Evolutionary conservation across 1,140 invertebrate species (phyloP).

Genomic region (Phymorhynchus buccinoides): DNA sequence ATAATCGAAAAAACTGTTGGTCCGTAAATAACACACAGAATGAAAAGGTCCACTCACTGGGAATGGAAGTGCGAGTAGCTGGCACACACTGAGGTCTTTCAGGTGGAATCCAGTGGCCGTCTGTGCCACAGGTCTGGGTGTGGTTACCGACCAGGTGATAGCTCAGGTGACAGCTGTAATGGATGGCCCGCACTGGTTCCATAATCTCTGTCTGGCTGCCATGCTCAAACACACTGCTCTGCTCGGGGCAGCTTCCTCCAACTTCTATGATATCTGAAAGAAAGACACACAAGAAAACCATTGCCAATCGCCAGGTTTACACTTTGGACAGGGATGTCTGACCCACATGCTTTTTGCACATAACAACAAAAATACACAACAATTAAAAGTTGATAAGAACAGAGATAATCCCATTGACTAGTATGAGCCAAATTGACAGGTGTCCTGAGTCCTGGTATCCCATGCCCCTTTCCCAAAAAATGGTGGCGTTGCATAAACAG

Average conservation of each 20-base stretch:
- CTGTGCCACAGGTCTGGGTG: constrained; percentile 52
- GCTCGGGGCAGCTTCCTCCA: constrained; percentile 21
- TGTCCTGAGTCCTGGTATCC: too few species aligned
- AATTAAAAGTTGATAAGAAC: too few species aligned
- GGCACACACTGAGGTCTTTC: constrained; percentile 52
- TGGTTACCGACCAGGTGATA: constrained; percentile 53
- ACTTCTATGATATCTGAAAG: constrained; percentile 19
- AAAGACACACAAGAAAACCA: background rate
- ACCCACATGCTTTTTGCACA: too few species aligned
- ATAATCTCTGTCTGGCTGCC: constrained; percentile 32
- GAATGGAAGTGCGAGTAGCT: background rate
- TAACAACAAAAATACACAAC: too few species aligned
- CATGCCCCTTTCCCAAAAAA: too few species aligned
- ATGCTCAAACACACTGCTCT: constrained; percentile 23
- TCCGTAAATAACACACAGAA: too few species aligned
- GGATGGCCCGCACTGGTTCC: constrained; percentile 19
- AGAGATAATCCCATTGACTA: too few species aligned
- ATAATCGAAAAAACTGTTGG: too few species aligned
- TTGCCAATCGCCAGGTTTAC: too few species aligned
- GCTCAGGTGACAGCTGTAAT: constrained; percentile 53
- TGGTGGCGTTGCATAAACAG: too few species aligned
- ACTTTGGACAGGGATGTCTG: too few species aligned
- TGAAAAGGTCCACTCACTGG: background rate
- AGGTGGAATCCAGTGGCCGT: constrained; percentile 57
- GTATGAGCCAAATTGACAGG: too few species aligned